A percentile compares a stretch with the other conserved stretches of the same genome.
These are phyloP conservation scores for Sander lucioperca DNA, from an alignment of 2,113 vertebrate genomes.

Conservation along the genomic window DNA sequence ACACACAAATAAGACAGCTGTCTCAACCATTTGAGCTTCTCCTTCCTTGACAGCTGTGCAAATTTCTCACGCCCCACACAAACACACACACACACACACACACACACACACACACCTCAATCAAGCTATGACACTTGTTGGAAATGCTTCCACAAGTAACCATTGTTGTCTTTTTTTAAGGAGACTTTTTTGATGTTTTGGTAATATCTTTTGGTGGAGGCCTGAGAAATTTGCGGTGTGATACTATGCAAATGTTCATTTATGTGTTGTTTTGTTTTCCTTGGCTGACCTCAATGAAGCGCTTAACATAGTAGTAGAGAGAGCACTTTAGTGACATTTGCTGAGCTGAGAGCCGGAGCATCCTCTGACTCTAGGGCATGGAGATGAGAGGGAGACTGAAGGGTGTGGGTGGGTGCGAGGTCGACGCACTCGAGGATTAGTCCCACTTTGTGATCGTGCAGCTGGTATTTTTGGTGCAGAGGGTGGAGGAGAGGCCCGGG, in stretches of 20 bases:
- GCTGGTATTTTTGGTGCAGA: constrained; percentile 62
- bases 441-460: constrained; percentile 46
- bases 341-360: constrained; percentile 36
- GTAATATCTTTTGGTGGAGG: constrained; percentile 6
- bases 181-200: constrained; percentile 1
- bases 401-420: constrained; percentile 22
- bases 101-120: constrained; percentile 33
- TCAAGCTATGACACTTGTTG: constrained; percentile 39
- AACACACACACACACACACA: constrained; percentile 34
- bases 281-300: constrained; percentile 53
- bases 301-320: constrained; percentile 50
- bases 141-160: constrained; percentile 28
- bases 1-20: constrained; percentile 56
- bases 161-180: constrained; percentile 25
- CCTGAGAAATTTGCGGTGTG: constrained; percentile 16
- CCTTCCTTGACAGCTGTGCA: constrained; percentile 57
- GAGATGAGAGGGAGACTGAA: constrained; percentile 28
- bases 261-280: constrained; percentile 19
- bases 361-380: constrained; percentile 24
- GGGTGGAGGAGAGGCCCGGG: constrained; percentile 56
- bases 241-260: constrained; percentile 38
- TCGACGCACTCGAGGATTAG: constrained; percentile 38
- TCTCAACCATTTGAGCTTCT: constrained; percentile 48
- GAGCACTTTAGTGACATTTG: constrained; percentile 70
- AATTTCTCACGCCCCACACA: constrained; percentile 45